A percentile compares a stretch with the other conserved stretches of the same genome.
Conservation (phyloP, 2,888 invertebrate genomes). For the Thymelicus lineola region DNA sequence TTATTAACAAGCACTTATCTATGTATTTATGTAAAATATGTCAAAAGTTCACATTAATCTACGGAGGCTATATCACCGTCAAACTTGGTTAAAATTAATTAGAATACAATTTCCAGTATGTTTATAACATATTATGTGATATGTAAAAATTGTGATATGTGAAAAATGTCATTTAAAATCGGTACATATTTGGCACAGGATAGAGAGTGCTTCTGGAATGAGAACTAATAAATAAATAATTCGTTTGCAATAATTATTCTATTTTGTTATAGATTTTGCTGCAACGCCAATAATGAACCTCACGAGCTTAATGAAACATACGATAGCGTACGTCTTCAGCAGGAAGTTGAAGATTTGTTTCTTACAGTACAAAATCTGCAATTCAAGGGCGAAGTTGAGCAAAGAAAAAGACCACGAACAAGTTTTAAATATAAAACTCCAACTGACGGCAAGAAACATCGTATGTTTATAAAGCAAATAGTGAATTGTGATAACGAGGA, state of each 20-base stretch:
- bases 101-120: too few species aligned
- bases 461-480: conserved; percentile 76
- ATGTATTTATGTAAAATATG: too few species aligned
- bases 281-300: conserved; percentile 42
- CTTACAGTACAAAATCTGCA: conserved; percentile 75
- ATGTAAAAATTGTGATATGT: too few species aligned
- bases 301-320: conserved; percentile 43
- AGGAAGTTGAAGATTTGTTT: conserved; percentile 59
- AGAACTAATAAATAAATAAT: too few species aligned
- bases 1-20: too few species aligned
- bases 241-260: background rate
- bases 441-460: conserved; percentile 59
- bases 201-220: too few species aligned
- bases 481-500: conserved; percentile 57
- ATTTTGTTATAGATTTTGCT: conserved; percentile 61
- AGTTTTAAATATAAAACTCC: conserved; percentile 73
- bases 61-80: too few species aligned
- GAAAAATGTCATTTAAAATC: too few species aligned
- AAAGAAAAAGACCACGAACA: conserved; percentile 61
- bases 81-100: too few species aligned
- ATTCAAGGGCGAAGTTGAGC: conserved; percentile 65
- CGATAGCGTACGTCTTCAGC: conserved; percentile 47
- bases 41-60: too few species aligned
- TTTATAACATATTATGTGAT: too few species aligned
- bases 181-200: too few species aligned